Conservation (phyloP, 2,888 invertebrate species). For the Parnassius mnemosyne region DNA sequence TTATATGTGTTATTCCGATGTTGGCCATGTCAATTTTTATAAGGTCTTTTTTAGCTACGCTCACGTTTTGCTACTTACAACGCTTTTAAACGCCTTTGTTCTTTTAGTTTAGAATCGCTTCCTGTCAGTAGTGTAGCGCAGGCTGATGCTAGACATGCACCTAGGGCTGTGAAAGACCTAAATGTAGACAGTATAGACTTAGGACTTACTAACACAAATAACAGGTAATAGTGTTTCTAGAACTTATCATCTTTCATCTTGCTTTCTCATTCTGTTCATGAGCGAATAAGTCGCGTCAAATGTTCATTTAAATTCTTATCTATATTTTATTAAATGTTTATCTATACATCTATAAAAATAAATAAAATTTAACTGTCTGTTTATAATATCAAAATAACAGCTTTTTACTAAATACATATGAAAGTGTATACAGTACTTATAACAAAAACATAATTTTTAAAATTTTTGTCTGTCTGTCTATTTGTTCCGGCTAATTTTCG, state of each 20-base stretch:
- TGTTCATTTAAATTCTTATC: background rate
- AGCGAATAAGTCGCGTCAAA: background rate
- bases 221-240: conserved; percentile 26
- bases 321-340: too few relatives aligned
- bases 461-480: too few relatives aligned
- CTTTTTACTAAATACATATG: too few relatives aligned
- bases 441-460: too few relatives aligned
- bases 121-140: conserved; percentile 1
- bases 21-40: too few relatives aligned
- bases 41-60: background rate
- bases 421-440: too few relatives aligned
- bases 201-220: conserved; percentile 16
- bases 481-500: too few relatives aligned
- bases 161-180: conserved; percentile 6
- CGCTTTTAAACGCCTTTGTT: conserved; percentile 6
- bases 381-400: too few relatives aligned
- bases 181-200: background rate
- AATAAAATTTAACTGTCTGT: too few relatives aligned
- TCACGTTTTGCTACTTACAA: background rate
- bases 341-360: too few relatives aligned
- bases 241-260: background rate
- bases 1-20: too few relatives aligned
- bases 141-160: background rate
- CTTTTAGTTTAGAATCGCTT: conserved; percentile 17
- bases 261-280: background rate